Evolutionary conservation across 2,888 invertebrate species (phyloP), one percentile per base, ranked within the genome.

Genomic region (Argyra leucocephala): DNA sequence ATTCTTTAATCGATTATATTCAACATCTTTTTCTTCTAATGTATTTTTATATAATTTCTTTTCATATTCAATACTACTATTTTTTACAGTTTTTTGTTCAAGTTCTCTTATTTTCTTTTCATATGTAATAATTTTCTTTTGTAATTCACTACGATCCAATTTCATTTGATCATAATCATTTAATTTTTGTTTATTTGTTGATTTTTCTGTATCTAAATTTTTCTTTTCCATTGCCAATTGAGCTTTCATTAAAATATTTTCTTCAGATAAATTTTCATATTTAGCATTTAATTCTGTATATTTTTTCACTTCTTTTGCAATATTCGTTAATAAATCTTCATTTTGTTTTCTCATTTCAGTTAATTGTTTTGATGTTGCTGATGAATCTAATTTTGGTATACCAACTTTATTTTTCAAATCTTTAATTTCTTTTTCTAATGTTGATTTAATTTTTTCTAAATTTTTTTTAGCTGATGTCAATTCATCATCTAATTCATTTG

Each of bases 241-340:
- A 9, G 91, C 88, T 79, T 91, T 92, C 68, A 89, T 88, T 0
- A 90, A 85, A 0, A 92, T 89, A 71, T 91, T 90, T 73, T 93
- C 92, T 76, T 93, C 92, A 75, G 90, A 89, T 57, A 94, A 78
- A 67, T 88, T 84, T 76, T 92, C 93, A 78, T 91, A 92, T 77
- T 90, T 91, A 22, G 85, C 83, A 36, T 90, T 91, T 64, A 94
- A 81, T 71, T 91, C 90, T 62, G 89, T 88, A 74, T 89, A 89
- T 70, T 90, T 89, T 69, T 88, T 86, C 69, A 85, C 86, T 74
- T 89, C 88, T 63, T 82, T 83, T 22, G 83, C 82, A 57, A 91
- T 74, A 36, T 87, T 84, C 71, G 83, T 82, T 75, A 91, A 89
- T 66, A 90, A 76, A 72, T 86, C 89, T 85, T 80, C 73, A 78